A percentile compares a stretch with the other conserved stretches of the same genome.
These are phyloP conservation scores for Pasiphila rectangulata DNA, from an alignment of 2,888 invertebrate species.

Conservation along the genomic window DNA sequence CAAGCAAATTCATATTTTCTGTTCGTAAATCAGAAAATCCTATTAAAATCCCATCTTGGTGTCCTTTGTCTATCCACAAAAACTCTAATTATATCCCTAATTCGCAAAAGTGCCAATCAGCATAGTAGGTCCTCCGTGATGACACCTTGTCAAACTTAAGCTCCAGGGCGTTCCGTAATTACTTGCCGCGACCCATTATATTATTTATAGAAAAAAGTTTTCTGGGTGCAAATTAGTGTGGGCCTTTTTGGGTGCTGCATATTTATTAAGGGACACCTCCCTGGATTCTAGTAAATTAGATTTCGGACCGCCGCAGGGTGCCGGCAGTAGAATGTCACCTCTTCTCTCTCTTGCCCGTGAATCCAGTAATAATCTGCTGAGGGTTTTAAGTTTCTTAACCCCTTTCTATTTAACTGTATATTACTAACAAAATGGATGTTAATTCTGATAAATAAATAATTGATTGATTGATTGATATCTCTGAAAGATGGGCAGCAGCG, in stretches of 20 bases:
- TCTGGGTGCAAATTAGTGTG: not conserved
- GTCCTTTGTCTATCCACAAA: constrained; percentile 7
- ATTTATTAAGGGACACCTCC: not conserved
- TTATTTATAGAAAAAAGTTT: constrained; percentile 27
- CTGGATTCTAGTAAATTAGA: not conserved
- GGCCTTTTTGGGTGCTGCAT: not conserved
- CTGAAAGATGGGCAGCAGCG: too few species aligned
- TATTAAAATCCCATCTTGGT: not conserved
- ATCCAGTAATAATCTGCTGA: too few species aligned
- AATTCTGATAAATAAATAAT: too few species aligned
- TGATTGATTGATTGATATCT: too few species aligned
- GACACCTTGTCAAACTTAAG: constrained; percentile 42
- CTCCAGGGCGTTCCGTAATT: constrained; percentile 41
- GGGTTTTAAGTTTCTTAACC: too few species aligned
- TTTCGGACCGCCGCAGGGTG: too few species aligned
- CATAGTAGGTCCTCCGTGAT: constrained; percentile 34
- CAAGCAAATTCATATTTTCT: too few species aligned
- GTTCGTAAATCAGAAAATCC: too few species aligned
- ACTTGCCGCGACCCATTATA: constrained; percentile 36
- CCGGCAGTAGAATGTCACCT: too few species aligned
- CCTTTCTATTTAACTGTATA: too few species aligned
- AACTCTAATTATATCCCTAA: constrained; percentile 40
- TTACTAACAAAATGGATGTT: too few species aligned
- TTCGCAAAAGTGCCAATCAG: constrained; percentile 44
- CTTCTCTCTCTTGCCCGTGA: too few species aligned